A percentile compares a stretch with the other conserved stretches of the same genome.
These are phyloP conservation scores for Archilochus colubris DNA, from an alignment of 2,113 vertebrate species.

Conservation along the genomic window DNA sequence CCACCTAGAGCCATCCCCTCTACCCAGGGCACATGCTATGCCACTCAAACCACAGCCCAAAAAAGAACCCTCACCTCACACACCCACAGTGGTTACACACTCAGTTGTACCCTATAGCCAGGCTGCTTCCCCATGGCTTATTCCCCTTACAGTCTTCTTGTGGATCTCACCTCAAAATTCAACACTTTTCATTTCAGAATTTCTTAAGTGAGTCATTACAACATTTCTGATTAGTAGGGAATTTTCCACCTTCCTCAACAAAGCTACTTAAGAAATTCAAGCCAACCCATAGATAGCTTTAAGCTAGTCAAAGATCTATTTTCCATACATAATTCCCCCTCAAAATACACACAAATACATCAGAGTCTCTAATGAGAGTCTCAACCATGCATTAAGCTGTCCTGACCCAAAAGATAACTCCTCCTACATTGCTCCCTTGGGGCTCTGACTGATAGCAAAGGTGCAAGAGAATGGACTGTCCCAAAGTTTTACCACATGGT, in stretches of 20 bases:
- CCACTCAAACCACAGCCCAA: background rate
- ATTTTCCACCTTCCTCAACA: background rate
- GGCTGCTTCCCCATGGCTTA: accelerated
- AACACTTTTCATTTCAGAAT: background rate
- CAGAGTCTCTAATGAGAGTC: background rate
- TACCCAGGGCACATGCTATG: background rate
- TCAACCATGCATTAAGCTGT: background rate
- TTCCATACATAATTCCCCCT: background rate
- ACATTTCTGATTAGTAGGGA: background rate
- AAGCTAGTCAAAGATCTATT: background rate
- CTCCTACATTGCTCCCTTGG: background rate
- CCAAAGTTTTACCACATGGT: background rate
- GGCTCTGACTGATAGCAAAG: background rate
- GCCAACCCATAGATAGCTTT: background rate
- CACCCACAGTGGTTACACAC: accelerated
- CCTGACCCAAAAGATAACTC: background rate
- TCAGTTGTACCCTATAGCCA: accelerated
- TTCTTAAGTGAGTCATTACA: background rate
- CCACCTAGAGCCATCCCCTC: accelerated
- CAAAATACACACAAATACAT: background rate
- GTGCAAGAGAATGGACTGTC: background rate
- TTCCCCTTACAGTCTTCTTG: background rate
- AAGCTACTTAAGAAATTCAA: background rate
- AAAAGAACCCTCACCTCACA: accelerated
- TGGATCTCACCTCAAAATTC: background rate